A percentile compares a stretch with the other conserved stretches of the same genome.
These are phyloP conservation scores for Gobiocypris rarus DNA, from an alignment of 2,113 vertebrate genomes.

Conservation along the genomic window DNA sequence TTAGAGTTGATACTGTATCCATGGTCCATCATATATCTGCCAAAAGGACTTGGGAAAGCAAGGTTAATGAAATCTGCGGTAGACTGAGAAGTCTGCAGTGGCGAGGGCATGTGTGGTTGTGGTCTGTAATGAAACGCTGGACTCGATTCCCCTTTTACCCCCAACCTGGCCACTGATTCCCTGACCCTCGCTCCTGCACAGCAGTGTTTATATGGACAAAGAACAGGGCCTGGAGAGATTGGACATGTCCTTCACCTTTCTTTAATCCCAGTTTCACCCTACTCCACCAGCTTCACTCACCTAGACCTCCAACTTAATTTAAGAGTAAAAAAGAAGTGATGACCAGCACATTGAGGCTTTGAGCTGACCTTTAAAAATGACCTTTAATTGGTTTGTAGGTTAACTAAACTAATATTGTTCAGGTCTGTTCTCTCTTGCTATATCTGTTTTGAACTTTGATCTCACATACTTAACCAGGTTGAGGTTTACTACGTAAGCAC, in stretches of 20 bases:
- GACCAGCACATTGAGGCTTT: constrained; percentile 16
- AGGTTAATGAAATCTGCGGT: constrained; percentile 51
- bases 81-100: constrained; percentile 27
- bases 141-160: constrained; percentile 27
- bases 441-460: constrained; percentile 15
- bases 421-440: background rate
- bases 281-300: background rate
- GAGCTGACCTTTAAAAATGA: constrained; percentile 21
- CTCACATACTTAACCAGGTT: background rate
- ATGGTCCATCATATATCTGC: background rate
- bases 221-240: constrained; percentile 32
- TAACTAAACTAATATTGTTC: constrained; percentile 31
- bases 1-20: background rate
- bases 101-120: constrained; percentile 29
- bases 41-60: constrained; percentile 30
- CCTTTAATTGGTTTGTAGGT: constrained; percentile 11
- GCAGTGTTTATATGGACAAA: constrained; percentile 1
- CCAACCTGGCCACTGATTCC: background rate
- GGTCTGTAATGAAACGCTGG: constrained; percentile 35
- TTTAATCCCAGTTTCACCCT: constrained; percentile 32
- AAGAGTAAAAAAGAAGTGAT: constrained; percentile 14
- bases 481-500: constrained; percentile 2
- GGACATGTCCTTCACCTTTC: constrained; percentile 37
- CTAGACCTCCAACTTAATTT: constrained; percentile 21
- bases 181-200: constrained; percentile 26